phyloP scores from a whole-genome alignment of 2,113 vertebrate genomes.

The Oryctolagus cuniculus region DNA sequence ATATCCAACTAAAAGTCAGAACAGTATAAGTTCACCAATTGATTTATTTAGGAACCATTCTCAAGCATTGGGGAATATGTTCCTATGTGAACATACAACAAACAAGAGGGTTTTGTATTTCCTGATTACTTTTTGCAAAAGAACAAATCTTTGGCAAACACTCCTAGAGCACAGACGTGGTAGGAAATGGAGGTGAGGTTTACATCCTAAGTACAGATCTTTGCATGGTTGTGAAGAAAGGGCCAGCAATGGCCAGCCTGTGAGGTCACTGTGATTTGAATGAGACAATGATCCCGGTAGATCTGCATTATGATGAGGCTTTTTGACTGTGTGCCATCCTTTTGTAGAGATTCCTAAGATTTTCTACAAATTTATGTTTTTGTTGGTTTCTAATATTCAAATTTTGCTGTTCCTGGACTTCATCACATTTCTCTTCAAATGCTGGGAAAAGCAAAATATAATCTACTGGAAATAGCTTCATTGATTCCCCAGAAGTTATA shows the following conservation, averaged over 20 bases:
- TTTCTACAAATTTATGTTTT: neutral
- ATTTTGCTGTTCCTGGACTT: neutral
- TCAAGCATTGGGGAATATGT: neutral
- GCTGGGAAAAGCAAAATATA: neutral
- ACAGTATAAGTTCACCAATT: neutral
- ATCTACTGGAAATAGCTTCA: neutral
- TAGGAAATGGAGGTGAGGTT: fast-evolving
- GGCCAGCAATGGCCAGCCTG: neutral
- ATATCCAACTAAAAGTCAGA: neutral
- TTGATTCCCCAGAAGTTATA: neutral
- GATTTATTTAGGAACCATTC: neutral
- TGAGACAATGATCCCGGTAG: fast-evolving
- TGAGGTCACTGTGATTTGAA: neutral
- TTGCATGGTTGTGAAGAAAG: neutral
- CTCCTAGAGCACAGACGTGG: neutral
- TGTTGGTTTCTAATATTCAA: neutral
- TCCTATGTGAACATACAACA: neutral
- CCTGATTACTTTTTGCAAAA: neutral
- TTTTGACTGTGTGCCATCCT: neutral
- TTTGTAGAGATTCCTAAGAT: neutral
- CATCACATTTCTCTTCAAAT: neutral
- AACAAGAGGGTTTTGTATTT: neutral
- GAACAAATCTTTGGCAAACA: too few species aligned
- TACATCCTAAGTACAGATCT: neutral
- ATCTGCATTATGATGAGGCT: neutral